Conservation (phyloP, 2,113 vertebrate genomes). For the Heterochromis multidens region DNA sequence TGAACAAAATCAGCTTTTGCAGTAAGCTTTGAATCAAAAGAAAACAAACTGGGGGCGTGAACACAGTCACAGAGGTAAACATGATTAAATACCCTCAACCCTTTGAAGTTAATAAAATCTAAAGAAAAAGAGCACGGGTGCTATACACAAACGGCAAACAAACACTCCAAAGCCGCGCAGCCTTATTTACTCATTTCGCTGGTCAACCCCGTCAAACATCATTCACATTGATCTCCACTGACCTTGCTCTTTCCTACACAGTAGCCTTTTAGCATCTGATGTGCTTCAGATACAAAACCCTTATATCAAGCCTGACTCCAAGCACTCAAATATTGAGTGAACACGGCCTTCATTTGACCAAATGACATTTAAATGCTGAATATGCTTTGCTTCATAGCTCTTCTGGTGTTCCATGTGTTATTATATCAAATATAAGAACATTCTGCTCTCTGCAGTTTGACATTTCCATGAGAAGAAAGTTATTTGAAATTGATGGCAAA, state of each 20-base stretch:
- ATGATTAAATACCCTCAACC: background rate
- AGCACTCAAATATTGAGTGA: background rate
- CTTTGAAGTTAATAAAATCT: background rate
- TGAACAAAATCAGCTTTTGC: constrained; percentile 33
- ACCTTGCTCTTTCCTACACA: background rate
- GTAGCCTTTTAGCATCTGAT: background rate
- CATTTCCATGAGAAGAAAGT: background rate
- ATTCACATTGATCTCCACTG: constrained; percentile 19
- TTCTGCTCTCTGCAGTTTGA: background rate
- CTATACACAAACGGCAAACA: background rate
- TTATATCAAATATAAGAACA: background rate
- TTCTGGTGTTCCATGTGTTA: background rate
- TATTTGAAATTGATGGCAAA: background rate
- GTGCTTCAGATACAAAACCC: background rate
- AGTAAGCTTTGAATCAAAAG: constrained; percentile 15
- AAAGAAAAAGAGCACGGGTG: background rate
- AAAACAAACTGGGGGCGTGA: background rate
- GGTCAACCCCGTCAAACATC: constrained; percentile 18
- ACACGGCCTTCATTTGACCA: background rate
- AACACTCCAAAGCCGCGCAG: background rate
- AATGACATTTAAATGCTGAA: background rate
- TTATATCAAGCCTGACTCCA: background rate
- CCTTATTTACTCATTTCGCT: constrained; percentile 26
- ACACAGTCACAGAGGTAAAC: constrained; percentile 10
- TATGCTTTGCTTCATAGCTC: background rate